phyloP scores from a whole-genome alignment of 2,797 vertebrate genomes.

The Chlorospingus semifuscus region DNA sequence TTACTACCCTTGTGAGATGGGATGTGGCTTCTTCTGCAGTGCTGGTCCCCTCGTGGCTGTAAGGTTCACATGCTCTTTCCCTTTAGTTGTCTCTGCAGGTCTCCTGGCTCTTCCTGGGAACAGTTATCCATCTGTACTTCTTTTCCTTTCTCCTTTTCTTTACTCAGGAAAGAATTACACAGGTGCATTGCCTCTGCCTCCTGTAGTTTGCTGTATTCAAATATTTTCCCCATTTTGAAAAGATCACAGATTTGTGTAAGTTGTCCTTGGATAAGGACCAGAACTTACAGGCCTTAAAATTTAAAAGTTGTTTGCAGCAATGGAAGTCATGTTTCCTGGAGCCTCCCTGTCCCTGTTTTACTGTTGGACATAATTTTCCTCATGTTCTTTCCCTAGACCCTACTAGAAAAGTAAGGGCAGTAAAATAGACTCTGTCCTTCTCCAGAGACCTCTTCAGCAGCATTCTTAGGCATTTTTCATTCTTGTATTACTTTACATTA shows the following conservation, averaged over 20 bases:
- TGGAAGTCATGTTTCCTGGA: neutral
- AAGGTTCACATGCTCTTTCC: neutral
- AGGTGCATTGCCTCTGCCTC: neutral
- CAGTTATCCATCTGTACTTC: neutral
- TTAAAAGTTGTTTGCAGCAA: neutral
- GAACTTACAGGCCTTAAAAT: neutral
- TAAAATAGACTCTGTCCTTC: neutral
- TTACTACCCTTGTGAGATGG: neutral
- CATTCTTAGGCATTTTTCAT: neutral
- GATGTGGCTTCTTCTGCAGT: neutral
- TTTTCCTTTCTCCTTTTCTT: neutral
- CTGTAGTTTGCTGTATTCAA: neutral
- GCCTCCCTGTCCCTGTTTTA: neutral
- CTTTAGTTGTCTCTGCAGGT: neutral
- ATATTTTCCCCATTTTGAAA: neutral
- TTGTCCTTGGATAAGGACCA: neutral
- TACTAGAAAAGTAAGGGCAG: neutral
- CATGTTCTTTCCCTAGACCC: neutral
- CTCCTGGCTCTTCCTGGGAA: neutral
- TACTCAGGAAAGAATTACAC: neutral
- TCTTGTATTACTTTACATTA: neutral
- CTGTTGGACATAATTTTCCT: neutral
- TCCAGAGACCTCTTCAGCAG: neutral
- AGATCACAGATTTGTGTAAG: neutral
- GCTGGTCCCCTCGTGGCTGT: too few relatives aligned